These are phyloP conservation scores for Heloderma charlesbogerti DNA, from an alignment of 2,113 vertebrate genomes.

Conservation along the genomic window DNA sequence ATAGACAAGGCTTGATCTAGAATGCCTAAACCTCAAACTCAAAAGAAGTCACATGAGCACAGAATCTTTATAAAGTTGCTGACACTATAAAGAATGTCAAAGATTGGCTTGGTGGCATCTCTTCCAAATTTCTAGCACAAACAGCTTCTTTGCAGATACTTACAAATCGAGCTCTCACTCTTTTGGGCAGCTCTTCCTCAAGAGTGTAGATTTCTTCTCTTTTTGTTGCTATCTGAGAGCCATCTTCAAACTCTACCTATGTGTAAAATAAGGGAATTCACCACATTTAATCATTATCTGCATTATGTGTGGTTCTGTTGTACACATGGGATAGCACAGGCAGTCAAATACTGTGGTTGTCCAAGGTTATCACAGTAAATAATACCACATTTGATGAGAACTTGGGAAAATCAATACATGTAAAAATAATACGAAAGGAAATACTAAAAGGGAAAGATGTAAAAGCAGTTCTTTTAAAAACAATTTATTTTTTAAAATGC, in stretches of 20 bases:
- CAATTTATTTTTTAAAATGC: background rate
- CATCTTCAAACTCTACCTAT: constrained; percentile 98
- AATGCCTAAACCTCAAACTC: background rate
- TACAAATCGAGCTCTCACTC: constrained; percentile 96
- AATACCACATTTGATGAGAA: background rate
- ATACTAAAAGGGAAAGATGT: background rate
- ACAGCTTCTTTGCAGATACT: constrained; percentile 72
- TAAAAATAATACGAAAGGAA: background rate
- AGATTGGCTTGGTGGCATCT: background rate
- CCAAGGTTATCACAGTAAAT: background rate
- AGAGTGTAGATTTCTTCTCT: constrained; percentile 95
- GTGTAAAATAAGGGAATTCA: constrained; percentile 48
- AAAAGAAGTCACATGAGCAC: background rate
- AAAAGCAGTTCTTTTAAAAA: background rate
- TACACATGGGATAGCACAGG: background rate
- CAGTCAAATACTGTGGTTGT: background rate
- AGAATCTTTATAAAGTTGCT: background rate
- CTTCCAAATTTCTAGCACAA: background rate
- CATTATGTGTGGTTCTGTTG: constrained; percentile 1
- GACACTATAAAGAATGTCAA: background rate
- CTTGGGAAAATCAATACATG: background rate
- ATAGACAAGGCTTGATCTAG: background rate
- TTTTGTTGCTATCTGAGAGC: constrained; percentile 92
- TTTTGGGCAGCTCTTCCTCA: constrained; percentile 95
- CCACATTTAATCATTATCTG: constrained; percentile 18